Conservation (phyloP, 2,888 invertebrate species). For the Gerosis bhagava region DNA sequence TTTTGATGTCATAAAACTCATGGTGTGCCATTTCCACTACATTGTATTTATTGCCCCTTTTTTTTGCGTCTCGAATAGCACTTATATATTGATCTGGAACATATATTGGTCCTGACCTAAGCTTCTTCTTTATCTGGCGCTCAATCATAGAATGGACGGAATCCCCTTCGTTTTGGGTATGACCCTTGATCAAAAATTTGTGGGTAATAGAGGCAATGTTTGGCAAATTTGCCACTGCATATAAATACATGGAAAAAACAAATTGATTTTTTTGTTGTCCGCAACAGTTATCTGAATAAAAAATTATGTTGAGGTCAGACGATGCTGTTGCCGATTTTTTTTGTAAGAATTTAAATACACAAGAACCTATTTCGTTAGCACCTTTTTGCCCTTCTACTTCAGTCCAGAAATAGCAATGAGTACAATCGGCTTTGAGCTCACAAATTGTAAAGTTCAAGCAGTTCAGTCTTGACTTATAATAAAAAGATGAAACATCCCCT, state of each 20-base stretch:
- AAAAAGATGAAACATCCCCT: slow-evolving; percentile 41
- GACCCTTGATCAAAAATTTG: slow-evolving; percentile 37
- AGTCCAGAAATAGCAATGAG: slow-evolving; percentile 46
- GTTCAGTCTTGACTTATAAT: slow-evolving; percentile 43
- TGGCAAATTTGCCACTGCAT: slow-evolving; percentile 25
- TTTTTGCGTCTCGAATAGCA: slow-evolving; percentile 23
- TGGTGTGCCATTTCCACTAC: background rate
- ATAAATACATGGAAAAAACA: slow-evolving; percentile 34
- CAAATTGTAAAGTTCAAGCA: slow-evolving; percentile 45
- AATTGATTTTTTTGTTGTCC: slow-evolving; percentile 41
- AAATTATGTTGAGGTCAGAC: slow-evolving; percentile 37
- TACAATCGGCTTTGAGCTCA: slow-evolving; percentile 35
- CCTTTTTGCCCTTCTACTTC: too few relatives aligned
- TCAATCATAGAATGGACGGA: slow-evolving; percentile 32
- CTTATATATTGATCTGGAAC: slow-evolving; percentile 26
- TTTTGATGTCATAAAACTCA: slow-evolving; percentile 1
- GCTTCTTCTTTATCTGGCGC: slow-evolving; percentile 25
- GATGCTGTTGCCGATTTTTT: slow-evolving; percentile 26
- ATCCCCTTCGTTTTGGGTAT: slow-evolving; percentile 38
- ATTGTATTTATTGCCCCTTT: slow-evolving; percentile 18
- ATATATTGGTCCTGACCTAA: slow-evolving; percentile 27
- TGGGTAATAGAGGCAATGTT: slow-evolving; percentile 34
- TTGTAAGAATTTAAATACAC: slow-evolving; percentile 42
- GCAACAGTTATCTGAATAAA: slow-evolving; percentile 44
- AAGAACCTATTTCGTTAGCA: slow-evolving; percentile 45